phyloP scores from a whole-genome alignment of 2,888 invertebrate genomes.

The Candidula unifasciata region DNA sequence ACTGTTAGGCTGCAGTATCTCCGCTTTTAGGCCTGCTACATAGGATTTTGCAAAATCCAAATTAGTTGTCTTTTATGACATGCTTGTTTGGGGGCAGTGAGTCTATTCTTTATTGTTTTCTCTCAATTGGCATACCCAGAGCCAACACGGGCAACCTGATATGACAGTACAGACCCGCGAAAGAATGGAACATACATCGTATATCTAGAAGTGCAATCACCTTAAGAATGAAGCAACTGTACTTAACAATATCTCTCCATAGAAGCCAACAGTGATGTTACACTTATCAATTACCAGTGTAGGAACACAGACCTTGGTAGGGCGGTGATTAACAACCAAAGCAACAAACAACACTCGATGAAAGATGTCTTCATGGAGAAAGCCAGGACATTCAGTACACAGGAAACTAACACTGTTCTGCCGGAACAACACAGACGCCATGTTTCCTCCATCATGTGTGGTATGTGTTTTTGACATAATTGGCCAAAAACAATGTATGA shows the following conservation, averaged over 20 bases:
- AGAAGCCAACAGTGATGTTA: not conserved
- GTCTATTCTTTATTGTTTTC: too few relatives aligned
- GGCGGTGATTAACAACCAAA: not conserved
- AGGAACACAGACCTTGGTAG: slow-evolving; percentile 6
- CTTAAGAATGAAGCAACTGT: not conserved
- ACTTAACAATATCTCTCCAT: not conserved
- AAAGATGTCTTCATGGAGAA: not conserved
- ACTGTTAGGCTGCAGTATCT: too few relatives aligned
- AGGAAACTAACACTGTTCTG: not conserved
- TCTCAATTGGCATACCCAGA: too few relatives aligned
- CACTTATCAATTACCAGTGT: not conserved
- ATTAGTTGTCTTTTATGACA: too few relatives aligned
- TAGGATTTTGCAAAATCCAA: too few relatives aligned
- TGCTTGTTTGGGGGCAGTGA: too few relatives aligned
- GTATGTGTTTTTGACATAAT: not conserved
- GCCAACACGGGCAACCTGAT: too few relatives aligned
- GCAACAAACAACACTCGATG: not conserved
- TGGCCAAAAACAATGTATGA: not conserved
- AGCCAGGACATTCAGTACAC: slow-evolving; percentile 1
- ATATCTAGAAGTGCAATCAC: slow-evolving; percentile 9
- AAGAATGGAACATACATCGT: not conserved
- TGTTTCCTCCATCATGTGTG: not conserved
- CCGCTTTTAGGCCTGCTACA: too few relatives aligned
- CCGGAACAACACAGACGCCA: not conserved
- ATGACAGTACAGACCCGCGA: too few relatives aligned